Base-by-base conservation (phyloP, 2,888 invertebrate species). In the Gnatocerus cornutus region DNA sequence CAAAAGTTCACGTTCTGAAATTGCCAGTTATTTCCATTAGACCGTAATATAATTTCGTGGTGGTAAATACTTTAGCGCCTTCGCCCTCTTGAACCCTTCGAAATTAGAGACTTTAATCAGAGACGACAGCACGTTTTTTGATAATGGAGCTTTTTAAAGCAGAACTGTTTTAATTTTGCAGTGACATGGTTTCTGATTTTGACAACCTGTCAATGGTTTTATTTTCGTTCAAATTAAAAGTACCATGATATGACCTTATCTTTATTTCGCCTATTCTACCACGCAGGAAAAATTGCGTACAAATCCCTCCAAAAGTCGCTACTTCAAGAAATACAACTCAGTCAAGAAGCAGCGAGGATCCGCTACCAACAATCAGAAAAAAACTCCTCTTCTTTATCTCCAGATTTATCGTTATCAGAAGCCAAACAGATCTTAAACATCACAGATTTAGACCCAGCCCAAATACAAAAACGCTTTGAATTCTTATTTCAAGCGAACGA, bases 391-490 rank as follows among this genome's bases (percentile, higher is more conserved):
- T 7, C 37, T 0, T 10, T 6, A 37, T 14, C 3, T 7, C 41
- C 13, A 13, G 48, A 72, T 14, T 76, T 81, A 73, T 71, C 76
- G 14, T 52, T 81, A 64, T 69, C 74, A 1, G 99, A 99, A 87
- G 97, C 99, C 0, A 91, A 94, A 85, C 93, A 96, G 84, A 98
- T 99, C 73, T 87, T 99, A 8, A 95, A 98, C 84, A 84, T 96
- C 67, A 88, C 89, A 0, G 89, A 91, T 78, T 81, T 93, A 73
- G 89, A 92, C 58, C 82, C 89, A 1, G 91, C 92, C 68, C 88
- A 90, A 78, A 82, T 93, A 8, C 85, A 91, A 69, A 91, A 91
- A 78, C 92, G 90, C 66, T 99, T 91, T 81, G 92, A 97, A 65
- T 93, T 94, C 82, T 87, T 99, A 37, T 97, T 97, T 85, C 86